Conservation (phyloP, 2,888 invertebrate genomes). For the Byasa hedistus region DNA sequence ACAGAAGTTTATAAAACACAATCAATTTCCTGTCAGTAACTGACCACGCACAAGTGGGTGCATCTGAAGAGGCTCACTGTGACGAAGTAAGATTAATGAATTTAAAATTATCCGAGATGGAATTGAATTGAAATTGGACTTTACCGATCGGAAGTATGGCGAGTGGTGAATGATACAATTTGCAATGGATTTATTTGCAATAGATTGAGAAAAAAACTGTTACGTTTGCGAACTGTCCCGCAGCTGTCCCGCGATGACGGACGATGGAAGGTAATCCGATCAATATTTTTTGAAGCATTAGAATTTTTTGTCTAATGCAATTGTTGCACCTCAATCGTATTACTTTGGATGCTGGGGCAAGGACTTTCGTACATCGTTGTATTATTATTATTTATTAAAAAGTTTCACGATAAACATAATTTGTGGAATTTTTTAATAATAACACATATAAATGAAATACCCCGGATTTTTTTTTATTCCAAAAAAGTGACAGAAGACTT, state of each 20-base stretch:
- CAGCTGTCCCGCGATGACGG: conserved; percentile 62
- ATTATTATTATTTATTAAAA: too few relatives aligned
- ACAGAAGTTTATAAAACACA: conserved; percentile 44
- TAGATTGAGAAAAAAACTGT: conserved; percentile 55
- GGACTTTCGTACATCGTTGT: too few relatives aligned
- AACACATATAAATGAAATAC: too few relatives aligned
- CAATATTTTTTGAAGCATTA: conserved; percentile 53
- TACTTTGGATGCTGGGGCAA: conserved; percentile 6
- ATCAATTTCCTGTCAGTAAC: conserved; percentile 78
- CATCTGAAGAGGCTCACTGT: conserved; percentile 50
- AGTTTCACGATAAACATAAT: too few relatives aligned
- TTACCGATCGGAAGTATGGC: conserved; percentile 72
- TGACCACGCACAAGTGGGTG: conserved; percentile 75
- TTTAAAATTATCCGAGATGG: conserved; percentile 75
- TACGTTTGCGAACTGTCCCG: conserved; percentile 63
- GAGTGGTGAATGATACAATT: conserved; percentile 66
- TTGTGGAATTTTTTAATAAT: too few relatives aligned
- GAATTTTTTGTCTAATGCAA: conserved; percentile 19
- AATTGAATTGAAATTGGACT: conserved; percentile 73
- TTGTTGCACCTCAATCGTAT: conserved; percentile 27
- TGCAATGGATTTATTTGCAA: conserved; percentile 65
- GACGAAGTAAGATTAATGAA: conserved; percentile 72
- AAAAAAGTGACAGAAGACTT: too few relatives aligned
- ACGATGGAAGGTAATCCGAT: conserved; percentile 67
- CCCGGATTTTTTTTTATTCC: too few relatives aligned